phyloP scores from a whole-genome alignment of 2,113 vertebrate species.

The Psilopogon haemacephalus region DNA sequence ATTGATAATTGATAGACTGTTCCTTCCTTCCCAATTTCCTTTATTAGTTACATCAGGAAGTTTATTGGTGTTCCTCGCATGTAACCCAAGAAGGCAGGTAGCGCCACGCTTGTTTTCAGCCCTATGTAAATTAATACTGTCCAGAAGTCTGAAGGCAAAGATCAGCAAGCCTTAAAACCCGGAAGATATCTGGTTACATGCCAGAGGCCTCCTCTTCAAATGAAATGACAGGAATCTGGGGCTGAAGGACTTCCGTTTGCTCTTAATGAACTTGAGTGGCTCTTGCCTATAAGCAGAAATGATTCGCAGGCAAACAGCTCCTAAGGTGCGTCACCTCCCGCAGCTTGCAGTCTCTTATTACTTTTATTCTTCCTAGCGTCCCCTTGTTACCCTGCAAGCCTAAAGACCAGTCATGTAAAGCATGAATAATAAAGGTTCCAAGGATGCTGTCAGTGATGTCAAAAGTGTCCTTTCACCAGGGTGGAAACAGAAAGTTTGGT shows the following conservation, averaged over 20 bases:
- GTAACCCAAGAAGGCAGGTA: constrained; percentile 71
- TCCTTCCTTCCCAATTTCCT: constrained; percentile 79
- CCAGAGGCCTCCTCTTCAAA: constrained; percentile 66
- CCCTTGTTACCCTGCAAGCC: not conserved
- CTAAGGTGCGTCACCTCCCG: not conserved
- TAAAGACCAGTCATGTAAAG: not conserved
- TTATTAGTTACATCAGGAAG: constrained; percentile 78
- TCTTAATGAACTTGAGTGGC: constrained; percentile 57
- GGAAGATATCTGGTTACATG: constrained; percentile 68
- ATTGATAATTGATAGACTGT: constrained; percentile 76
- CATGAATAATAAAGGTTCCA: not conserved
- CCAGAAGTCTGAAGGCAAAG: constrained; percentile 69
- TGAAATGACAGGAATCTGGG: constrained; percentile 60
- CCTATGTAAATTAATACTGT: constrained; percentile 75
- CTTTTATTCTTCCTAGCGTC: not conserved
- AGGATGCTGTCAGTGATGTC: not conserved
- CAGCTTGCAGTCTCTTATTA: not conserved
- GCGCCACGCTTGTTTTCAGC: constrained; percentile 54
- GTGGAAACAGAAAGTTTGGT: not conserved
- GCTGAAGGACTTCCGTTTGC: constrained; percentile 51
- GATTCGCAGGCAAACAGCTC: constrained; percentile 39
- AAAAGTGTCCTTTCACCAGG: not conserved
- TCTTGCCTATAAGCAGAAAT: constrained; percentile 48
- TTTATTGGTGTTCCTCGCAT: constrained; percentile 62
- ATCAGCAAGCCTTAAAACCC: constrained; percentile 61